A percentile compares a stretch with the other conserved stretches of the same genome.
Evolutionary conservation across 2,113 vertebrate genomes (phyloP).

Genomic region (Arenaria interpres): DNA sequence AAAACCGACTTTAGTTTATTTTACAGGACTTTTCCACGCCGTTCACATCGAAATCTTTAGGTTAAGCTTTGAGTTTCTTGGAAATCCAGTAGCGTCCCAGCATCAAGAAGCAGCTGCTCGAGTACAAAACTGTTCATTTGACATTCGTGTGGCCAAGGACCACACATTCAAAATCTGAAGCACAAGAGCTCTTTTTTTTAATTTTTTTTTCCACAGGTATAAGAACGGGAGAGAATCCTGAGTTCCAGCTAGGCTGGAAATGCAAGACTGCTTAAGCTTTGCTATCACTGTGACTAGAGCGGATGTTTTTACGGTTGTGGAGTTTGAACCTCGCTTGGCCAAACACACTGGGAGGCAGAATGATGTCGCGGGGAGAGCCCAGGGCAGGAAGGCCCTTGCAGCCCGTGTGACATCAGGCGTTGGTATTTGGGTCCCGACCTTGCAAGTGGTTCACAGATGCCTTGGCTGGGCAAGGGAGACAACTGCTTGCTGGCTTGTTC

Average conservation of each 20-base stretch:
- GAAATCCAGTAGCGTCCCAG: background rate
- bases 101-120: background rate
- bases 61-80: background rate
- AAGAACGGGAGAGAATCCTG: background rate
- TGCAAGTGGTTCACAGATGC: background rate
- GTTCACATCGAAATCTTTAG: background rate
- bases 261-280: background rate
- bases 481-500: background rate
- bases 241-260: background rate
- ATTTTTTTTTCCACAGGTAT: background rate
- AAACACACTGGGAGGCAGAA: background rate
- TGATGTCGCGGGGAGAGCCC: background rate
- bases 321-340: background rate
- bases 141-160: background rate
- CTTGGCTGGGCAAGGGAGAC: background rate
- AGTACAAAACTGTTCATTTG: background rate
- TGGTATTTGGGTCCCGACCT: background rate
- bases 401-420: rapidly evolving
- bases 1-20: background rate
- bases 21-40: background rate
- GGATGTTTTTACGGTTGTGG: background rate
- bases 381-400: background rate
- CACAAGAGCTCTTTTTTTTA: background rate
- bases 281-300: background rate
- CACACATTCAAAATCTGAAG: background rate